Conservation (phyloP, 2,888 invertebrate genomes). For the Lamellibrachia columna region DNA sequence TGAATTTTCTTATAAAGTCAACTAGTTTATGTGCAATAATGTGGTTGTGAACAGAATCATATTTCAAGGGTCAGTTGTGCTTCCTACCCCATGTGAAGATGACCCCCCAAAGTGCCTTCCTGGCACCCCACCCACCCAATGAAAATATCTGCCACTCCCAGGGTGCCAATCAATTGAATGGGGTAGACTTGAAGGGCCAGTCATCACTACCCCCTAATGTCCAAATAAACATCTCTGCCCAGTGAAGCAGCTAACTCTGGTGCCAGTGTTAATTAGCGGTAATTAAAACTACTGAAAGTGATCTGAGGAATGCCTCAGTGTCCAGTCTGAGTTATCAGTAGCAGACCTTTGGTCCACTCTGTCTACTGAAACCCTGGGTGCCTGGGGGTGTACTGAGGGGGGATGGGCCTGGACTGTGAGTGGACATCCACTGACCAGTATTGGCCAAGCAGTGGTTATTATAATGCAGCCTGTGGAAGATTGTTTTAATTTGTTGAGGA, state of each 20-base stretch:
- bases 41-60: too few species aligned
- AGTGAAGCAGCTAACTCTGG: not conserved
- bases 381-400: not conserved
- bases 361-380: not conserved
- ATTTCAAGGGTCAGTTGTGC: not conserved
- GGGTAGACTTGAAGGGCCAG: not conserved
- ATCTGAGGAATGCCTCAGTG: not conserved
- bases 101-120: not conserved
- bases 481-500: not conserved
- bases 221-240: not conserved
- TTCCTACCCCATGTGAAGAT: not conserved
- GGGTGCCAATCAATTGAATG: not conserved
- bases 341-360: not conserved
- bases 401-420: not conserved
- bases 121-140: not conserved
- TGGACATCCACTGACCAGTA: not conserved
- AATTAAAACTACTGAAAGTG: not conserved
- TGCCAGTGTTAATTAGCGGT: constrained; percentile 5
- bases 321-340: not conserved
- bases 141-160: constrained; percentile 4
- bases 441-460: not conserved
- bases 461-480: not conserved
- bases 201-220: not conserved
- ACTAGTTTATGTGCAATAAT: too few species aligned
- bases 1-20: too few species aligned